These are phyloP conservation scores for Melanotaenia pygmaea DNA, from an alignment of 2,797 vertebrate species.

Conservation along the genomic window DNA sequence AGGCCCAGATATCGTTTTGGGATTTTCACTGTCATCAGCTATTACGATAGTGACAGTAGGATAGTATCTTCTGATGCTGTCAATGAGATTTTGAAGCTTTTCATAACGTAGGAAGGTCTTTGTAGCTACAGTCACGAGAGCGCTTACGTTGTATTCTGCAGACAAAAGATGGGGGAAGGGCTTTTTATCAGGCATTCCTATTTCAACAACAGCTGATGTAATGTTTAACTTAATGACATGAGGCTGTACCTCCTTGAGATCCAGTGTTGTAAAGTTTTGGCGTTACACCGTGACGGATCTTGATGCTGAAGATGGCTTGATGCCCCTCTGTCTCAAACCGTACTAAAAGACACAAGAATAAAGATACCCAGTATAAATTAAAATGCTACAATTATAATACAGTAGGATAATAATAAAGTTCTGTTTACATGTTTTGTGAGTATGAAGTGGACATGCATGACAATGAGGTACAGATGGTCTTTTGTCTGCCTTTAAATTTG, in stretches of 20 bases:
- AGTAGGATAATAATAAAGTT: not conserved
- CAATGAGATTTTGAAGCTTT: conserved; percentile 88
- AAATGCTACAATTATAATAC: not conserved
- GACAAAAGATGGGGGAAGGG: not conserved
- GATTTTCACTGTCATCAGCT: conserved; percentile 91
- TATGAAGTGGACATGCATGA: not conserved
- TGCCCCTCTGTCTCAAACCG: conserved; percentile 89
- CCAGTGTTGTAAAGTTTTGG: conserved; percentile 89
- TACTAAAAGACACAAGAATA: conserved; percentile 82
- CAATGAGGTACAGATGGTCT: no score
- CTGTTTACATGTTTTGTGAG: not conserved
- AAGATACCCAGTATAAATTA: not conserved
- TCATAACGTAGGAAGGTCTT: conserved; percentile 95
- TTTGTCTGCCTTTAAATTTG: no score
- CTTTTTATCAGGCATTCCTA: not conserved
- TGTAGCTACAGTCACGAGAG: conserved; percentile 92
- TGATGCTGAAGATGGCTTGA: conserved; percentile 87
- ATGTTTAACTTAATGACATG: not conserved
- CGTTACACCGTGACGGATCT: conserved; percentile 86
- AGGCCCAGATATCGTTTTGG: conserved; percentile 84
- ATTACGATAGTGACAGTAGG: conserved; percentile 90
- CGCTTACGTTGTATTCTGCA: conserved; percentile 88
- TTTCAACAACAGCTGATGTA: not conserved
- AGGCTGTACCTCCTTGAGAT: conserved; percentile 71
- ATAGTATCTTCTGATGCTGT: conserved; percentile 92